Conservation (phyloP, 2,797 vertebrate species). For the Siniperca scherzeri region DNA sequence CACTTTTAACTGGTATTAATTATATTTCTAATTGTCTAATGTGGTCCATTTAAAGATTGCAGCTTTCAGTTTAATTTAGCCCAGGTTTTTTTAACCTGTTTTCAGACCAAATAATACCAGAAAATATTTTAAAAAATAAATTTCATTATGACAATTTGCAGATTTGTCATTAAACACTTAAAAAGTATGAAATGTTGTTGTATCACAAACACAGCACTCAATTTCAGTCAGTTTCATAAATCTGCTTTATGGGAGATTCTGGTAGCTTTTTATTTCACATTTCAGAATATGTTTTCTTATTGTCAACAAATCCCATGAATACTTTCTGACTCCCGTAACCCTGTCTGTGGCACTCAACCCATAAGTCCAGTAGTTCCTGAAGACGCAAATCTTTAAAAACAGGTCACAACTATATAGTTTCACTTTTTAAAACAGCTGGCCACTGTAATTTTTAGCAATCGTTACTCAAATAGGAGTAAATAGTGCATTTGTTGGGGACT, state of each 20-base stretch:
- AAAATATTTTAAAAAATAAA: too few relatives aligned
- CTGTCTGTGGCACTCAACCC: background rate
- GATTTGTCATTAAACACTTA: background rate
- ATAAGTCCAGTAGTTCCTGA: too few relatives aligned
- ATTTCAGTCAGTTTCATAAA: background rate
- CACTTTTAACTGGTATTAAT: background rate
- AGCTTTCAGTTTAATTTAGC: background rate
- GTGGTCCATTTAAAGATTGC: too few relatives aligned
- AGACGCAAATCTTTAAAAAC: too few relatives aligned
- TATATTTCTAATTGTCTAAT: background rate
- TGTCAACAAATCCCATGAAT: background rate
- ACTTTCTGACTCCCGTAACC: background rate
- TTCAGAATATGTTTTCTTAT: background rate
- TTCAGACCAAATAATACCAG: background rate
- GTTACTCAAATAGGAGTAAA: too few relatives aligned
- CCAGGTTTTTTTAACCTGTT: background rate
- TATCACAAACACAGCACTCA: background rate
- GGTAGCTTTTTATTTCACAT: slow-evolving; percentile 5
- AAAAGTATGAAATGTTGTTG: background rate
- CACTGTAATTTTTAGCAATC: too few relatives aligned
- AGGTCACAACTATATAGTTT: too few relatives aligned
- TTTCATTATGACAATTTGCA: background rate
- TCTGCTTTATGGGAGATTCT: background rate
- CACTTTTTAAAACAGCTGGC: too few relatives aligned
- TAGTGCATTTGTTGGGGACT: too few relatives aligned